Percentiles rank a stretch among this genome's conserved stretches.
phyloP scores from a whole-genome alignment of 2,797 vertebrate species.

The Protonibea diacanthus region DNA sequence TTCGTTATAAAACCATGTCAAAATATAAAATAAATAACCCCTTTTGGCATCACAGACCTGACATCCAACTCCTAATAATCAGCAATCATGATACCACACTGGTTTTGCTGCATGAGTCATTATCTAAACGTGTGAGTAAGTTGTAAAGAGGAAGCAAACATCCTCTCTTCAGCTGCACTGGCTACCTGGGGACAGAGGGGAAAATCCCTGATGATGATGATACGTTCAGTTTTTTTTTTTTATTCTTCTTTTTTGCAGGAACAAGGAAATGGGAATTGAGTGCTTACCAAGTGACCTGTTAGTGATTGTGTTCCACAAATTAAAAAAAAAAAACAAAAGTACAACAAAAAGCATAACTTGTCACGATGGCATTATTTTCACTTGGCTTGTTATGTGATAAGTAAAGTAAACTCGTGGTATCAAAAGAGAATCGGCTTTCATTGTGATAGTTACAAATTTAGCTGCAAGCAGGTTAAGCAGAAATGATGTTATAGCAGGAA shows the following conservation, averaged over 20 bases:
- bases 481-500: neutral
- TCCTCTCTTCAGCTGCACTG: conserved; percentile 32
- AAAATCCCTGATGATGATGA: conserved; percentile 44
- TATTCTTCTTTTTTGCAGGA: conserved; percentile 23
- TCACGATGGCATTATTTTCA: conserved; percentile 3
- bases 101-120: conserved; percentile 47
- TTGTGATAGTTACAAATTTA: neutral
- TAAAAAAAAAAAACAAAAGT: neutral
- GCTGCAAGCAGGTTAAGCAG: neutral
- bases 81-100: neutral
- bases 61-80: conserved; percentile 8
- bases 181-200: conserved; percentile 45
- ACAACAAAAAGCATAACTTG: neutral
- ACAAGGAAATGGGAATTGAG: conserved; percentile 61
- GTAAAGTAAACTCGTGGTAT: neutral
- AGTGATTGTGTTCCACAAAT: conserved; percentile 17
- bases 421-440: conserved; percentile 8
- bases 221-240: neutral
- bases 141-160: conserved; percentile 62
- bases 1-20: conserved; percentile 11
- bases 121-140: conserved; percentile 39
- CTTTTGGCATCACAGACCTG: neutral
- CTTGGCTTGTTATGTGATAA: conserved; percentile 26
- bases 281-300: neutral
- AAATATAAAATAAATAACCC: neutral